These are phyloP conservation scores for Plutomurus gul DNA, from an alignment of 1,140 invertebrate species.

Conservation along the genomic window DNA sequence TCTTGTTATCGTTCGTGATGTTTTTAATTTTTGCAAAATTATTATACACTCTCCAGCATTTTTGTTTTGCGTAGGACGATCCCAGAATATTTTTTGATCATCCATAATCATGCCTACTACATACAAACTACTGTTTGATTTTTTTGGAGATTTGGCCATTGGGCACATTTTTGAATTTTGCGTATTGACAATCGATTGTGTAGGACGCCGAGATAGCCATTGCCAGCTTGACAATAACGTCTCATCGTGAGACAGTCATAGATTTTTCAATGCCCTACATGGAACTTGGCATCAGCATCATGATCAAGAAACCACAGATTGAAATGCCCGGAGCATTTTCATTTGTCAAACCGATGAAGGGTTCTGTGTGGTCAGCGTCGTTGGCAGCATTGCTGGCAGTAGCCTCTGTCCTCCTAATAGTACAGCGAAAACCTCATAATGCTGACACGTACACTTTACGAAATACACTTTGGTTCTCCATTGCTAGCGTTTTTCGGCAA, in stretches of 20 bases:
- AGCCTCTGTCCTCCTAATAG: slow-evolving; percentile 66
- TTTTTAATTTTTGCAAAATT: no score
- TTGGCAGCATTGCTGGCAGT: slow-evolving; percentile 67
- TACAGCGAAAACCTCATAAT: slow-evolving; percentile 58
- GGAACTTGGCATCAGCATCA: slow-evolving; percentile 71
- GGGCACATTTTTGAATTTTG: slow-evolving; percentile 25
- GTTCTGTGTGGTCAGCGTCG: slow-evolving; percentile 69
- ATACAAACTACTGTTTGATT: no score
- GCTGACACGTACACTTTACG: slow-evolving; percentile 63
- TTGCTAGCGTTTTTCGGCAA: slow-evolving; percentile 71
- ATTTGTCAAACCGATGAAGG: slow-evolving; percentile 69
- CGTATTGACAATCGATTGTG: not conserved
- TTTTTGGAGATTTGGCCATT: slow-evolving; percentile 28
- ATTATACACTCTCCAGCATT: no score
- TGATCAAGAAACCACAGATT: slow-evolving; percentile 70
- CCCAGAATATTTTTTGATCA: no score
- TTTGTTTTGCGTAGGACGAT: no score
- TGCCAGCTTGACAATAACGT: slow-evolving; percentile 69
- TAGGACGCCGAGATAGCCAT: slow-evolving; percentile 70
- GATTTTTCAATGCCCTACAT: slow-evolving; percentile 71
- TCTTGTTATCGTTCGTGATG: no score
- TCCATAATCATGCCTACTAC: no score
- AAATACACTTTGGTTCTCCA: slow-evolving; percentile 70
- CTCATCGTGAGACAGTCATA: slow-evolving; percentile 67
- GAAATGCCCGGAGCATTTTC: slow-evolving; percentile 67